phyloP scores from a whole-genome alignment of 2,888 invertebrate genomes.

The Macropis europaea region DNA sequence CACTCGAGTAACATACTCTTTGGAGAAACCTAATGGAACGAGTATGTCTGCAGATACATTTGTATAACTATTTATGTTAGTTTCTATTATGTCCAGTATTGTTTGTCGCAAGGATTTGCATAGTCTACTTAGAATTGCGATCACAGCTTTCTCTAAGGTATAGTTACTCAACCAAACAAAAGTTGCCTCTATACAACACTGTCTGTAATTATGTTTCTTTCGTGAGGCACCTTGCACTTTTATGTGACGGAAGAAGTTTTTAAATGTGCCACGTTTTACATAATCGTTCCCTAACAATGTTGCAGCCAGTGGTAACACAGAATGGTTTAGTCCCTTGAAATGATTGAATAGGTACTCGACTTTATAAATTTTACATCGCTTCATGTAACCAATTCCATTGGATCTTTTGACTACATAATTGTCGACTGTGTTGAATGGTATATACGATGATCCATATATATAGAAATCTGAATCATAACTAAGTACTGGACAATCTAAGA shows the following conservation, averaged over 20 bases:
- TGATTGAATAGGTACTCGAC: constrained; percentile 85
- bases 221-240: constrained; percentile 81
- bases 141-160: constrained; percentile 85
- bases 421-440: constrained; percentile 87
- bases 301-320: constrained; percentile 89
- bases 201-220: constrained; percentile 82
- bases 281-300: constrained; percentile 95
- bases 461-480: constrained; percentile 98
- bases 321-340: constrained; percentile 85
- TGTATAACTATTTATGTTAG: constrained; percentile 85
- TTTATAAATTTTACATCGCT: constrained; percentile 87
- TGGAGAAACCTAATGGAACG: constrained; percentile 81
- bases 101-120: constrained; percentile 82
- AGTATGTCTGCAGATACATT: constrained; percentile 83
- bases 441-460: constrained; percentile 91
- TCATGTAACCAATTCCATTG: constrained; percentile 74
- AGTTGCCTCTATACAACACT: constrained; percentile 86
- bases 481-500: constrained; percentile 91
- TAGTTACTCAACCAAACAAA: constrained; percentile 89
- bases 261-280: constrained; percentile 85
- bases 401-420: constrained; percentile 74
- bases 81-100: constrained; percentile 83
- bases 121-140: constrained; percentile 84
- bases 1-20: constrained; percentile 39
- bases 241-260: constrained; percentile 86